Base-by-base conservation (phyloP, 2,797 vertebrate species). In the Enteromius paludinosus region DNA sequence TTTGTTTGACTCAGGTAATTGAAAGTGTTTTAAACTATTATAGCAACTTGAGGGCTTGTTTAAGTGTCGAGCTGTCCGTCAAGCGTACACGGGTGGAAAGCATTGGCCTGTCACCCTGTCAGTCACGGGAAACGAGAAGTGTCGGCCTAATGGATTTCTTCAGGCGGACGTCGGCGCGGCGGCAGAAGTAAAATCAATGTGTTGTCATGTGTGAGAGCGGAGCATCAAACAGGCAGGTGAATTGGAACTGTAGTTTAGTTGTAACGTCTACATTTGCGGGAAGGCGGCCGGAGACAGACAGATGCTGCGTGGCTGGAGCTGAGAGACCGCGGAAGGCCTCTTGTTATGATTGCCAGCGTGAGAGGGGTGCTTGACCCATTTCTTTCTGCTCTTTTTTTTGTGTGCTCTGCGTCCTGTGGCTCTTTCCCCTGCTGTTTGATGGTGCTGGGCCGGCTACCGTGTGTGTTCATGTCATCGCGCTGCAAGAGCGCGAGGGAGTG, bases 21-120 rank as follows among this genome's bases (percentile, higher is more conserved):
- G 97, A 99, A 99, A 98, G 97, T 98, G 97, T 98, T 99, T 98
- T 97, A 97, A 97, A 98, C 97, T 97, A 98, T 99, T 98, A 99
- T 97, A 97, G 97, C 97, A 97, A 97, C 96, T 96, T 96, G 96
- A 97, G 96, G 96, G 97, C 97, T 99, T 99, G 97, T 99, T 99
- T 99, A 98, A 98, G 95, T 98, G 97, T 98, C 96, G 95, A 96
- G 94, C 97, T 98, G 98, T 96, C 98, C 97, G 95, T 99, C 98
- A 98, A 93, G 91, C 92, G 91, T 84, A 85, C 92, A 95, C 93
- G 94, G 96, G 96, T 95, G 96, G 96, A 97, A 97, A 98, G 96
- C 97, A 95, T 94, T 94, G 93, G 95, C 95, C 96, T 97, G 97
- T 98, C 97, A 98, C 95, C 96, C 97, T 96, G 98, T 98, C 98